Conservation (phyloP, 1,140 invertebrate genomes). For the Harpegnathos saltator region DNA sequence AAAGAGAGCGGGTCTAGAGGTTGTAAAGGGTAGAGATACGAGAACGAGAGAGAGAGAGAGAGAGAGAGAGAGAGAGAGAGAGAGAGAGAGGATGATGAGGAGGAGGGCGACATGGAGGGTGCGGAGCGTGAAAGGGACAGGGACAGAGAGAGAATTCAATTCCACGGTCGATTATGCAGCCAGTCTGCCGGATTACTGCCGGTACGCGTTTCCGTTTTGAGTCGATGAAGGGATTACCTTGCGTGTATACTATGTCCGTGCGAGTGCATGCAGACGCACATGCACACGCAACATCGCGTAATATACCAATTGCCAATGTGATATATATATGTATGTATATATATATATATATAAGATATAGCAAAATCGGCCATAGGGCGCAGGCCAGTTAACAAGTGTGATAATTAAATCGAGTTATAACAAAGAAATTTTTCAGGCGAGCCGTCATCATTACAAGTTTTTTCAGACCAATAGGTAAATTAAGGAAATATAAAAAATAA, state of each 20-base stretch:
- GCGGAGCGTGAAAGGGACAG: constrained; percentile 65
- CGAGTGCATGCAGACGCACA: constrained; percentile 21
- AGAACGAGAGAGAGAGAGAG: no score
- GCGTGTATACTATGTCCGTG: constrained; percentile 68
- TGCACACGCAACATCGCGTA: not conserved
- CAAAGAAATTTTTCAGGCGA: not conserved
- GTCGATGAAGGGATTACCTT: constrained; percentile 75
- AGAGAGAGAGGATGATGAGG: not conserved
- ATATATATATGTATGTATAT: not conserved
- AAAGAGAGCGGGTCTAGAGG: constrained; percentile 55
- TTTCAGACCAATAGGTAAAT: not conserved
- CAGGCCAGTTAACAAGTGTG: not conserved
- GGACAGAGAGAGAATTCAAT: constrained; percentile 82
- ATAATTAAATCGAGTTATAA: constrained; percentile 14
- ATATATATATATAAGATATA: not conserved
- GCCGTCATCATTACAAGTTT: not conserved
- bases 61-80: constrained; percentile 8
- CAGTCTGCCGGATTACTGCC: constrained; percentile 77
- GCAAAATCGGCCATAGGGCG: not conserved
- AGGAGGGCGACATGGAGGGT: constrained; percentile 18
- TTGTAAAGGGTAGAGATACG: constrained; percentile 32
- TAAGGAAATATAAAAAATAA: not conserved
- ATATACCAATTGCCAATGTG: not conserved
- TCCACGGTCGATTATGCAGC: constrained; percentile 78
- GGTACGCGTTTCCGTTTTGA: constrained; percentile 75